Base-by-base conservation (phyloP, 1,140 invertebrate genomes). In the Mizuhopecten yessoensis region DNA sequence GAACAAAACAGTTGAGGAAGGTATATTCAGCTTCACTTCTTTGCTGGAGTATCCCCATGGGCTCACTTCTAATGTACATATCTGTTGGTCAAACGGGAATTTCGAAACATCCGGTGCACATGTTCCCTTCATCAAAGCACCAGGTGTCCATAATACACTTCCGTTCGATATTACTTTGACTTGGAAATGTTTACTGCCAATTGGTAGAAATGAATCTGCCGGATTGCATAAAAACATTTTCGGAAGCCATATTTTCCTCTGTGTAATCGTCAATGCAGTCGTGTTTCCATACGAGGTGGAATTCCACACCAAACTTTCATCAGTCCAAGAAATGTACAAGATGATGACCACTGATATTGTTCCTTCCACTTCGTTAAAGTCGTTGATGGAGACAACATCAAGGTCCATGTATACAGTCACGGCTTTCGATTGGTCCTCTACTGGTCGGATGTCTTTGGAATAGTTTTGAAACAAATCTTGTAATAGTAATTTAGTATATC, bases 31-130 rank as follows among this genome's bases (percentile, higher is more conserved):
- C 29, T 89, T 86, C 17, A 91, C 39, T 49, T 91, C 34, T 15
- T 86, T 34, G 13, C n/a, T n/a, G 1, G 33, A 15, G 34, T 91
- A 87, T n/a, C 42, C 34, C 49, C 39, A 49, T 0, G 88, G 29
- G 1, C 15, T 34, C 17, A 91, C 57, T 17, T 13, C 15, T n/a
- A 91, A 23, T 33, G 1, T 0, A 87, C 91, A 91, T 29, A n/a
- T 49, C 17, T 91, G 88, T 89, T n/a, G 20, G 29, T 91, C 91
- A n/a, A 34, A 91, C 34, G 91, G 91, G 45, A 87, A 91, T 34
- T 34, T 89, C n/a, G 1, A 87, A 3, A 91, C 88, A 49, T 91
- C 42, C 20, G 87, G 33, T 17, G 29, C n/a, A 33, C 91, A 91
- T 23, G 86, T 29, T 3, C 23, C 42, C 0, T 34, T 86, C 34